These are phyloP conservation scores for Rutilus rutilus DNA, from an alignment of 2,113 vertebrate genomes.

Conservation along the genomic window DNA sequence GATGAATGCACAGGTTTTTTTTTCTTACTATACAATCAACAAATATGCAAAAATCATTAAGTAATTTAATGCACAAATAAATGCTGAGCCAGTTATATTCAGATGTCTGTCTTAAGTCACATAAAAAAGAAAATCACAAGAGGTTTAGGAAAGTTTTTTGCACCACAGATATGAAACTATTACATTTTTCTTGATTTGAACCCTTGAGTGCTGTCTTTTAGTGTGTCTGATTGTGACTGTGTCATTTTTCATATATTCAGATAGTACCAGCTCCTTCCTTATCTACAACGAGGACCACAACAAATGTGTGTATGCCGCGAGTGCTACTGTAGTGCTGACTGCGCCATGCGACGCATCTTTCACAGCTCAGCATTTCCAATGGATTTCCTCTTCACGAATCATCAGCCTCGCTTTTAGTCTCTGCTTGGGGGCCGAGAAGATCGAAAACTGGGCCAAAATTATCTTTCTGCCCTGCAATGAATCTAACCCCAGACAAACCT, in stretches of 20 bases:
- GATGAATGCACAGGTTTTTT: too few species aligned
- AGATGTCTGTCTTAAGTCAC: too few species aligned
- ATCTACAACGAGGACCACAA: slow-evolving; percentile 91
- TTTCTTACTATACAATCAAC: too few species aligned
- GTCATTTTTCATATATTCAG: slow-evolving; percentile 71
- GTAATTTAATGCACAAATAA: too few species aligned
- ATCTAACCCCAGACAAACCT: slow-evolving; percentile 81
- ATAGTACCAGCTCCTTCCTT: slow-evolving; percentile 80
- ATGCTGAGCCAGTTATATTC: too few species aligned
- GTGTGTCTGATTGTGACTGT: neutral
- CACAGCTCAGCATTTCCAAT: slow-evolving; percentile 87
- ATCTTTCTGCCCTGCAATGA: slow-evolving; percentile 85
- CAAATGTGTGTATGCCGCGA: slow-evolving; percentile 80
- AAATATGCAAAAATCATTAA: too few species aligned
- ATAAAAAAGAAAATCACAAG: too few species aligned
- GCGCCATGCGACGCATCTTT: slow-evolving; percentile 72
- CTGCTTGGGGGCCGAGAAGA: slow-evolving; percentile 69
- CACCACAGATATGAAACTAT: too few species aligned
- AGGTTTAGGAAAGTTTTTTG: too few species aligned
- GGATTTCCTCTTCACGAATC: slow-evolving; percentile 85
- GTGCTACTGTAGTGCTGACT: slow-evolving; percentile 70
- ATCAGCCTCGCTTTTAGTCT: slow-evolving; percentile 77
- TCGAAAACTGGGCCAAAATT: slow-evolving; percentile 82
- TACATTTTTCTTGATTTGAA: too few species aligned
- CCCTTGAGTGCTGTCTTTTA: neutral